Conservation (phyloP, 2,888 invertebrate species). For the Tenthredo mesomela region DNA sequence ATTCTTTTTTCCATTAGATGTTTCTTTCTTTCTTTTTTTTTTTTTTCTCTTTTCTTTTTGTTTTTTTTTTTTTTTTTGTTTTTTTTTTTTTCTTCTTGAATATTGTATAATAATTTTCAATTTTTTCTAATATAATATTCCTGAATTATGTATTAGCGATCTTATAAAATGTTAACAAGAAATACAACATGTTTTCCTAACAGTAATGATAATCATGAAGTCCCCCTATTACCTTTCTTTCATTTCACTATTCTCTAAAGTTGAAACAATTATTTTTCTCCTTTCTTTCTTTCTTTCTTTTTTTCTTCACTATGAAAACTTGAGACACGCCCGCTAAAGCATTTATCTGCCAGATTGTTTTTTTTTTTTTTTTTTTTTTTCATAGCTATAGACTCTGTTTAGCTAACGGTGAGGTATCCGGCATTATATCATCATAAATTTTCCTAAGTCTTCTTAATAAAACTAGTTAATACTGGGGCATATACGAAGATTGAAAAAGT, state of each 20-base stretch:
- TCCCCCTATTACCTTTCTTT: conserved; percentile 10
- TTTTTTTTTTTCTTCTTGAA: neutral
- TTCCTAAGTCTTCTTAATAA: conserved; percentile 56
- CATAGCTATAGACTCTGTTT: neutral
- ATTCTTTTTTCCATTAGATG: neutral
- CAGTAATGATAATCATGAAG: conserved; percentile 25
- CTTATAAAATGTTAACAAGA: conserved; percentile 39
- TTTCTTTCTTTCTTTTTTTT: neutral
- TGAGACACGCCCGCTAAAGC: conserved; percentile 53
- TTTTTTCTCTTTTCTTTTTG: too few relatives aligned
- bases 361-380: neutral
- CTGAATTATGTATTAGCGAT: conserved; percentile 6
- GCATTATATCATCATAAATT: conserved; percentile 29
- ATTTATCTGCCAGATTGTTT: conserved; percentile 45
- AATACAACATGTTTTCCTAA: conserved; percentile 50
- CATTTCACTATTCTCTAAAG: conserved; percentile 19
- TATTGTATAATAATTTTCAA: neutral
- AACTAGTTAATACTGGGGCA: conserved; percentile 63
- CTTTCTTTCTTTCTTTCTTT: neutral
- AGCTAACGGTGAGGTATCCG: conserved; percentile 33
- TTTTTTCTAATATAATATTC: conserved; percentile 23
- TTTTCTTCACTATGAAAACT: conserved; percentile 16
- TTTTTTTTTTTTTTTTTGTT: too few relatives aligned
- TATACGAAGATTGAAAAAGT: conserved; percentile 61
- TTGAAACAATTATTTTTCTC: conserved; percentile 30